A percentile compares a stretch with the other conserved stretches of the same genome.
These are phyloP conservation scores for Palythoa heliodiscus DNA, from an alignment of 92 coral and sea anemone genomes.

Conservation along the genomic window DNA sequence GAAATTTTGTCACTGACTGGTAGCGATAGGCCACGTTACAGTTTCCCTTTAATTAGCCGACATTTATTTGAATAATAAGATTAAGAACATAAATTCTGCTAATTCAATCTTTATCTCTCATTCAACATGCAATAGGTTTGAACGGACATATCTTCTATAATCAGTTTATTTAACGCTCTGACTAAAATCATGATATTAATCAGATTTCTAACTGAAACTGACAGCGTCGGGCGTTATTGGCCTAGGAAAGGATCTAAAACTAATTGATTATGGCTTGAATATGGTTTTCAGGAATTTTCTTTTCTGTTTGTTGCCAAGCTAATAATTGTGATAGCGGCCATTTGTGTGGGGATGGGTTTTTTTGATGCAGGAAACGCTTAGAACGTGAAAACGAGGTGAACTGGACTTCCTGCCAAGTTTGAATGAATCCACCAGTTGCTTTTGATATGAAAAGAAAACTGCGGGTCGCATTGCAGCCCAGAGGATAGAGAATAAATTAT, in stretches of 20 bases:
- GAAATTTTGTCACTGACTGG: too few relatives aligned
- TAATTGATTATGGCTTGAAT: neutral
- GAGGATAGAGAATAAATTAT: conserved; percentile 32
- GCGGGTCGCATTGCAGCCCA: conserved; percentile 3
- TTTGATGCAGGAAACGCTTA: conserved; percentile 61
- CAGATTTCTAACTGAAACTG: neutral
- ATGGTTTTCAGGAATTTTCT: neutral
- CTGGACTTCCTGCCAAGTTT: conserved; percentile 24
- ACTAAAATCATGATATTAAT: neutral
- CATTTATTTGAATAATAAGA: too few relatives aligned
- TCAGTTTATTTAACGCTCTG: neutral
- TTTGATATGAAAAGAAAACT: conserved; percentile 9
- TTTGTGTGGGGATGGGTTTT: neutral
- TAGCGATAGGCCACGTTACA: too few relatives aligned
- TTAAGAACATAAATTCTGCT: too few relatives aligned
- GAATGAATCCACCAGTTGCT: conserved; percentile 72
- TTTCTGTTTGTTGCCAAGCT: neutral
- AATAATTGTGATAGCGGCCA: neutral
- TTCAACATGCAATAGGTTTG: too few relatives aligned
- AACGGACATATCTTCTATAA: too few relatives aligned
- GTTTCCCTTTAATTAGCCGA: too few relatives aligned
- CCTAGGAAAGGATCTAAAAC: neutral
- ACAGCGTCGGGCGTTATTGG: neutral
- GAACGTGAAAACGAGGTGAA: conserved; percentile 71
- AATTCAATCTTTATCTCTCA: too few relatives aligned